phyloP scores from a whole-genome alignment of 2,797 vertebrate species.

The Numenius phaeopus region DNA sequence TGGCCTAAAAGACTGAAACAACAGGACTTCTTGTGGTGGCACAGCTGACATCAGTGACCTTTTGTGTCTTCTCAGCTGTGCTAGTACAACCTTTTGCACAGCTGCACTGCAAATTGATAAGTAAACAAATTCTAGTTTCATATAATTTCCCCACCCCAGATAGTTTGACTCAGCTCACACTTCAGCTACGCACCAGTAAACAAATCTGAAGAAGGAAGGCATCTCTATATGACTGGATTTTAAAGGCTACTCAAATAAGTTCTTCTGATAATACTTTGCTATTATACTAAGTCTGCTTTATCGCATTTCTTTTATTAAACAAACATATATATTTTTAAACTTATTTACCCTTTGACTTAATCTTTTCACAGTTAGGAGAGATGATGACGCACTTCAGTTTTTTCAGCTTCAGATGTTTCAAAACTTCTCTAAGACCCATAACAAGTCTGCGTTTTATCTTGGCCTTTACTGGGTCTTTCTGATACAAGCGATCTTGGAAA shows the following conservation, averaged over 20 bases:
- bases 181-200: background rate
- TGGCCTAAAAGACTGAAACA: background rate
- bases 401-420: slow-evolving; percentile 94
- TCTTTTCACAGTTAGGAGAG: slow-evolving; percentile 97
- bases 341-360: slow-evolving; percentile 92
- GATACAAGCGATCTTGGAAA: slow-evolving; percentile 97
- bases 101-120: background rate
- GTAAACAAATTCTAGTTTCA: background rate
- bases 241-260: background rate
- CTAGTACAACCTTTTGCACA: too few relatives aligned
- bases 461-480: slow-evolving; percentile 97
- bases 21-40: background rate
- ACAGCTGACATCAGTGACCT: background rate
- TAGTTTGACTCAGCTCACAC: background rate
- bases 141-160: background rate
- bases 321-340: background rate
- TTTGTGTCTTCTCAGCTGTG: background rate
- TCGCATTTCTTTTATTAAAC: background rate
- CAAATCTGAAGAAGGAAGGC: background rate
- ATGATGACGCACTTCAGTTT: slow-evolving; percentile 96
- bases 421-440: slow-evolving; percentile 95
- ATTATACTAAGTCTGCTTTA: background rate
- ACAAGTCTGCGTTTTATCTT: slow-evolving; percentile 95
- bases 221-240: background rate
- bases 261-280: background rate